Evolutionary conservation across 2,113 vertebrate genomes (phyloP).

Genomic region (Microcebus murinus): DNA sequence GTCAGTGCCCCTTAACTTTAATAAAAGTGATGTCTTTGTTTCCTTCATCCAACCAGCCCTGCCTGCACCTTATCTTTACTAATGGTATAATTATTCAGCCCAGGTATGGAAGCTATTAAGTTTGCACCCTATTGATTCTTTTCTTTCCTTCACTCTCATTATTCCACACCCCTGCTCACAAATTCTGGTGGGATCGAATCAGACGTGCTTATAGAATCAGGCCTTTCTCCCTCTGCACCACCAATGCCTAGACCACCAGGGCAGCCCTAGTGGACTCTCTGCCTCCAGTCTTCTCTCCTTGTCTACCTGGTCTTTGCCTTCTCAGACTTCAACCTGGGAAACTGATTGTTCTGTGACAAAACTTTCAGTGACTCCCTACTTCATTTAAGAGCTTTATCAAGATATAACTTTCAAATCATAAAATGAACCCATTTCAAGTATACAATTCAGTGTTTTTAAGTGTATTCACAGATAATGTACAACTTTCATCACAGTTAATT

Average conservation of each 20-base stretch:
- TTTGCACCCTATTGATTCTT: background rate
- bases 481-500: background rate
- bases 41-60: background rate
- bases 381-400: background rate
- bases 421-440: background rate
- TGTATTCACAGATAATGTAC: background rate
- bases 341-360: background rate
- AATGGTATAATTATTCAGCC: fast-evolving
- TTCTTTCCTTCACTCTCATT: background rate
- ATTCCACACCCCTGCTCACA: background rate
- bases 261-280: background rate
- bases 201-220: background rate
- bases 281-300: background rate
- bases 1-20: background rate
- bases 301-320: background rate
- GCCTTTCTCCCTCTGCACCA: background rate
- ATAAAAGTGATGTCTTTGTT: background rate
- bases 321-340: background rate
- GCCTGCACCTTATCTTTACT: background rate
- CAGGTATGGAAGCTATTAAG: too few relatives aligned
- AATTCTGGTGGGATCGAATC: background rate
- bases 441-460: background rate
- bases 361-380: background rate
- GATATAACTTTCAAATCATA: background rate
- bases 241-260: fast-evolving